A percentile compares a stretch with the other conserved stretches of the same genome.
phyloP scores from a whole-genome alignment of 1,140 invertebrate genomes.

The Leptonema lineaticorne region DNA sequence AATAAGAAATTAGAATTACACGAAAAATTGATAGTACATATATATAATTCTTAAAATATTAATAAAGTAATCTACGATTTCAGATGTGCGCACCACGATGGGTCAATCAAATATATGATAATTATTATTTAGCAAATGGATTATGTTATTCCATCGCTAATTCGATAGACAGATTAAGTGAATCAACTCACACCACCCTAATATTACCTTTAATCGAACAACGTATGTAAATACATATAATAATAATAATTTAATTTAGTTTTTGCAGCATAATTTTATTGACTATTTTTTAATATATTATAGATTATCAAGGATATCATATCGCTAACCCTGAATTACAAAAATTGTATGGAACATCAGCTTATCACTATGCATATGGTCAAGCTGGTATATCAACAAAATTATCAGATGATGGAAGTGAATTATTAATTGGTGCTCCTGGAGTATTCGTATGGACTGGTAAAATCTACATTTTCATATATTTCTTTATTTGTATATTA shows the following conservation, averaged over 20 bases:
- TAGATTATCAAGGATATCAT: conserved; percentile 31
- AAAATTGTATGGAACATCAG: conserved; percentile 36
- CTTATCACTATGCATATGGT: conserved; percentile 57
- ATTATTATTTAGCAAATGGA: conserved; percentile 34
- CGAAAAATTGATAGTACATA: too few relatives aligned
- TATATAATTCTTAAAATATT: too few relatives aligned
- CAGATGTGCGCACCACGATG: conserved; percentile 37
- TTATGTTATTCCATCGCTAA: conserved; percentile 33
- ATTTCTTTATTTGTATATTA: background rate
- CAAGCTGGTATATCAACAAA: conserved; percentile 58
- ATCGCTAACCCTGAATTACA: conserved; percentile 5
- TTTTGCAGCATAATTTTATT: too few relatives aligned
- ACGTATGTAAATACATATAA: conserved; percentile 13
- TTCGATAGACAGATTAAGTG: conserved; percentile 9
- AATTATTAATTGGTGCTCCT: conserved; percentile 61
- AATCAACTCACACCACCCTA: conserved; percentile 3
- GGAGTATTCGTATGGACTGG: conserved; percentile 61
- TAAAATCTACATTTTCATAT: conserved; percentile 31
- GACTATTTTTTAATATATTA: conserved; percentile 12
- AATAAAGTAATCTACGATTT: too few relatives aligned
- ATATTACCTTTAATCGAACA: conserved; percentile 30
- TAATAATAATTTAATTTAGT: too few relatives aligned
- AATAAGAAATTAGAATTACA: too few relatives aligned
- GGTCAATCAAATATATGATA: conserved; percentile 33
- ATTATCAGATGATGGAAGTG: conserved; percentile 50